Percentiles rank a stretch among this genome's conserved stretches.
phyloP scores from a whole-genome alignment of 2,888 invertebrate species.

The Oscheius onirici region DNA sequence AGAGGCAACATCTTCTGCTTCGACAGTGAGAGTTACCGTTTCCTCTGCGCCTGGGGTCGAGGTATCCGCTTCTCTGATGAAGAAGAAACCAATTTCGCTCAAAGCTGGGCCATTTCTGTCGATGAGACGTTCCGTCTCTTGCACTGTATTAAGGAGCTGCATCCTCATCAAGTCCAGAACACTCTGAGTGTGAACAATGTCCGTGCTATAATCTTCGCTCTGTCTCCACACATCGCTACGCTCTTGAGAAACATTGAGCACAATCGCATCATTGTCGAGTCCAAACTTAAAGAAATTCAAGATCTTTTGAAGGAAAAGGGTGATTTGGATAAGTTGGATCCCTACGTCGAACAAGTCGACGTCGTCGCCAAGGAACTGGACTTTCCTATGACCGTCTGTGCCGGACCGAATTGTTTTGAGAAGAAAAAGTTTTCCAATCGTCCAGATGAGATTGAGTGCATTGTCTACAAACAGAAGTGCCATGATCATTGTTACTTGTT shows the following conservation, averaged over 20 bases:
- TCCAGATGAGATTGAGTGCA: too few species aligned
- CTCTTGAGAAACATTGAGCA: background rate
- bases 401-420: too few species aligned
- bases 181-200: conserved; percentile 23
- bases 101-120: background rate
- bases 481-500: too few species aligned
- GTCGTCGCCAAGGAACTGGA: too few species aligned
- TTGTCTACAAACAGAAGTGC: too few species aligned
- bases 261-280: background rate
- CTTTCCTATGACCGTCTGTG: too few species aligned
- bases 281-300: conserved; percentile 11
- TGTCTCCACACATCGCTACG: conserved; percentile 11
- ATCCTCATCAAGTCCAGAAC: conserved; percentile 4
- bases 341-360: background rate
- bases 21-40: background rate
- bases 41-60: background rate
- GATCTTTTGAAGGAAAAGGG: background rate
- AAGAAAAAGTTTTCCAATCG: too few species aligned
- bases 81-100: background rate
- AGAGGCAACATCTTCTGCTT: background rate
- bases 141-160: background rate
- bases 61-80: background rate
- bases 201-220: background rate
- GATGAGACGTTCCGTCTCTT: conserved; percentile 1
- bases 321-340: background rate